A percentile compares a stretch with the other conserved stretches of the same genome.
phyloP scores from a whole-genome alignment of 1,140 invertebrate species.

The Metopolophium dirhodum region DNA sequence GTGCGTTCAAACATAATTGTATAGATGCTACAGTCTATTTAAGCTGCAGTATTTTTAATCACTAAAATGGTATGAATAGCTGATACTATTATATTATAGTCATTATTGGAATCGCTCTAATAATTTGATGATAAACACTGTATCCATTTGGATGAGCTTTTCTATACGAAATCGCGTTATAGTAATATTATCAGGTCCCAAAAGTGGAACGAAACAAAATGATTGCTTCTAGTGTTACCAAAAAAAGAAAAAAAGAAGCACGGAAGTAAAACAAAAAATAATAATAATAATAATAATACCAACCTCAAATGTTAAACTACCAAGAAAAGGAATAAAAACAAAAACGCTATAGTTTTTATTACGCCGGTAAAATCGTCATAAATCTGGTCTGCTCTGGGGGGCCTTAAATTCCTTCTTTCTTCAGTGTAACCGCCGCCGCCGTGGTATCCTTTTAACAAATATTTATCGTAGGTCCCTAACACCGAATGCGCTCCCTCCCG shows the following conservation, averaged over 20 bases:
- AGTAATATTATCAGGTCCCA: neutral
- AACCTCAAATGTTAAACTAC: slow-evolving; percentile 37
- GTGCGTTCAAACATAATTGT: neutral
- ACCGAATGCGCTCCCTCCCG: neutral
- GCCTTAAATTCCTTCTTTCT: slow-evolving; percentile 53
- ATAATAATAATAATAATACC: neutral
- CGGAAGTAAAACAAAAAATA: neutral
- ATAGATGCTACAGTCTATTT: neutral
- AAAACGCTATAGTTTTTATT: slow-evolving; percentile 47
- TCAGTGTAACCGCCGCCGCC: neutral
- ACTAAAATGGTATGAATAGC: neutral
- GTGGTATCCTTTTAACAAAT: slow-evolving; percentile 53
- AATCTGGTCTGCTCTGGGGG: slow-evolving; percentile 51
- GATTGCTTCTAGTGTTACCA: neutral
- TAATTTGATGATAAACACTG: neutral
- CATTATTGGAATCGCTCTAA: neutral
- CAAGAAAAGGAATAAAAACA: slow-evolving; percentile 45
- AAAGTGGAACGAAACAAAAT: neutral
- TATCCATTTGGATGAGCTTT: neutral
- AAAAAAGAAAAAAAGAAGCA: neutral
- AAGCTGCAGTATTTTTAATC: neutral
- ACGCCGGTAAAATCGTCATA: slow-evolving; percentile 52
- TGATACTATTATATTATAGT: neutral
- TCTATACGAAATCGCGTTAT: neutral
- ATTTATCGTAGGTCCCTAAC: slow-evolving; percentile 33